These are phyloP conservation scores for Columba janthina DNA, from an alignment of 2,113 vertebrate species.

Conservation along the genomic window DNA sequence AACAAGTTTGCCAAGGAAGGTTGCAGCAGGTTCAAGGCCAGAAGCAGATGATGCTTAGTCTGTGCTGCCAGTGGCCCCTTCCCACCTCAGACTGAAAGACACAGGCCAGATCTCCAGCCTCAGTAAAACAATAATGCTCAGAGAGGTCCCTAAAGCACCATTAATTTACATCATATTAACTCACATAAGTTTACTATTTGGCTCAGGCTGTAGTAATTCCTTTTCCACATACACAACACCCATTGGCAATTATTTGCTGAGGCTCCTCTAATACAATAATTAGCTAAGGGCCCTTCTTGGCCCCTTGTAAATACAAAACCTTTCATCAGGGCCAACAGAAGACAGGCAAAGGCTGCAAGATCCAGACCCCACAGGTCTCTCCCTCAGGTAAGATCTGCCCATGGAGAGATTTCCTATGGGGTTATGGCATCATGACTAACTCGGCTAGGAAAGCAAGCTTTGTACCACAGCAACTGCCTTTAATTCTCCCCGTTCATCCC, in stretches of 20 bases:
- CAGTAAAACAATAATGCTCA: not conserved
- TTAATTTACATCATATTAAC: not conserved
- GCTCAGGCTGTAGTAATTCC: not conserved
- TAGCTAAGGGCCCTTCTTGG: not conserved
- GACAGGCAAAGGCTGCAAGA: not conserved
- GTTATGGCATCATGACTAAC: not conserved
- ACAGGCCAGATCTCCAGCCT: not conserved
- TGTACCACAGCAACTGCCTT: not conserved
- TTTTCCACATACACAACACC: not conserved
- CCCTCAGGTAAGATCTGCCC: not conserved
- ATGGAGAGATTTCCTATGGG: not conserved
- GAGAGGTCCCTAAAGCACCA: not conserved
- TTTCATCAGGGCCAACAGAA: constrained; percentile 1
- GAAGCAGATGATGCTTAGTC: not conserved
- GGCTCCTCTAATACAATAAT: not conserved
- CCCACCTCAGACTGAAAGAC: not conserved
- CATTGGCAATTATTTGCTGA: not conserved
- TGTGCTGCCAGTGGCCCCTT: not conserved
- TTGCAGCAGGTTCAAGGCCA: not conserved
- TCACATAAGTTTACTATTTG: not conserved
- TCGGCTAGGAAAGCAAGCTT: not conserved
- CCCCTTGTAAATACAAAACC: not conserved
- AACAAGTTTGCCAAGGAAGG: not conserved
- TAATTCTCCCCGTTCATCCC: not conserved
- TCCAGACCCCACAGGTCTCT: constrained; percentile 4